Base-by-base conservation (phyloP, 1,140 invertebrate species). In the Elymnias hypermnestra region DNA sequence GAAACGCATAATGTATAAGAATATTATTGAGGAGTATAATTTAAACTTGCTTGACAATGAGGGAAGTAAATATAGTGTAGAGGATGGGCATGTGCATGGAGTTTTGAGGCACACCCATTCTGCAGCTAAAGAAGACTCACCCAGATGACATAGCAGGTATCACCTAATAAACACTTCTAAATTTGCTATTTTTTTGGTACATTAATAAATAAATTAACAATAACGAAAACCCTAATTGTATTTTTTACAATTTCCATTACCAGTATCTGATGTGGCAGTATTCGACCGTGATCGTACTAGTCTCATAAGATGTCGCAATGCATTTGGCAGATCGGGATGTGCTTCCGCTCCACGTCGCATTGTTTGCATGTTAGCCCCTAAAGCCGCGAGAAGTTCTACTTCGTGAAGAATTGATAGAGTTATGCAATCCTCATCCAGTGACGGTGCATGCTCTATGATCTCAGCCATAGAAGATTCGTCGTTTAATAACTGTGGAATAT, bases 371-470 rank as follows among this genome's bases (percentile, higher is more conserved):
- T 76, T 83, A 3, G 77, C 75, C 4, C 77, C 82, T 9, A 85
- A 36, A 0, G 82, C 79, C 1, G 82, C 82, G 0, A 85, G 44
- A 4, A 85, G 46, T 13, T 85, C 82, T 3, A 85, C 77, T 46
- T 85, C 82, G 40, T 83, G 78, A 0, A 85, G 46, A 10, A 85
- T 81, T 1, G 82, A 85, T 1, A 82, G 43, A 2, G 72, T 64
- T 12, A 74, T 75, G 41, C 77, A 85, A 38, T 83, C 78, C 12
- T 82, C 79, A 4, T 51, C 61, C 3, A 85, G 49, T 1, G 72
- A 74, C 5, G 79, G 82, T 1, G 68, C 65, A 37, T 76, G 65
- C 10, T 79, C 77, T 31, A 78, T 61, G 37, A 85, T 82, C 28
- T 83, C 82, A 9, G 57, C 49, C 68, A 85, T 77, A n/a, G 68